Evolutionary conservation across 2,797 vertebrate genomes (phyloP), one percentile per base, ranked within the genome.

Genomic region (Galago senegalensis): DNA sequence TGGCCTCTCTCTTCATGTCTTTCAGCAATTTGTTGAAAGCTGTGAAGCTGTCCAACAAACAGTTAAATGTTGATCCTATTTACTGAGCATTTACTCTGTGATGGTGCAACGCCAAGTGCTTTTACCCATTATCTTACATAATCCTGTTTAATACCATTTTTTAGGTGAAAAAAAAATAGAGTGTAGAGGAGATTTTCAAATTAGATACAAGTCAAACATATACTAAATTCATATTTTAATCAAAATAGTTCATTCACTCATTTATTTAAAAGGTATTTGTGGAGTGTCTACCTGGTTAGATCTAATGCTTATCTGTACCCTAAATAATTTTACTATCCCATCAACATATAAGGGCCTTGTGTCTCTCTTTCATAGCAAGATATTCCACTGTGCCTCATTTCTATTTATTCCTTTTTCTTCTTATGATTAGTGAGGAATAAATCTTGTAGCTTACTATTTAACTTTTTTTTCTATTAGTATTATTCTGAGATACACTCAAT

Each of bases 131-230:
- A 76, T 27, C 40, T 70, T 76, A 56, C 53, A 70, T 20, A 85
- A 63, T n/a, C 40, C 43, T 49, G 21, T 56, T 58, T 82, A 63
- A 40, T 29, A 29, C 27, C 31, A 46, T 46, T 89, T 80, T 87
- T 8, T 58, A 91, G 6, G 53, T 81, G 69, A 77, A 75, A 56
- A 21, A 93, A 43, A 88, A 93, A 60, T 56, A 18, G 29, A 94
- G 3, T 5, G n/a, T 60, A 29, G 82, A 88, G 76, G 7, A 76
- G 8, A 73, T 65, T 90, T 81, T 1, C 89, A 87, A 91, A 49
- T 8, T 40, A 77, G 29, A 56, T 34, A 83, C 21, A 65, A 70
- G 34, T 61, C 6, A 73, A 84, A 49, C 53, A 88, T 75, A 43
- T 65, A 69, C 17, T 85, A 77, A 91, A 81, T 23, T 73, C 23